Conservation (phyloP, 2,797 vertebrate species). For the Alosa sapidissima region DNA sequence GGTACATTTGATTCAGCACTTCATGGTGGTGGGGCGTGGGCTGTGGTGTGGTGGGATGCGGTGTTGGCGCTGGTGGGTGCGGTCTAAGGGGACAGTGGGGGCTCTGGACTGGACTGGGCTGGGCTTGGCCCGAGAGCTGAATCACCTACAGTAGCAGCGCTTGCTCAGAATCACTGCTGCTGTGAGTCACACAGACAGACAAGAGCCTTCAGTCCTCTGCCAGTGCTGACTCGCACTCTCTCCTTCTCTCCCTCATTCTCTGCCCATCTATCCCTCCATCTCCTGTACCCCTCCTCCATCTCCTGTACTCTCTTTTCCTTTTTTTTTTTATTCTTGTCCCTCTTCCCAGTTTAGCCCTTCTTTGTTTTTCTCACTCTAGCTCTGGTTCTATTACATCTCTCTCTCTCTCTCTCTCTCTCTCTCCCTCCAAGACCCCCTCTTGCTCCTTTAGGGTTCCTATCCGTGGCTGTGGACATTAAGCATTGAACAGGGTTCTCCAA, state of each 20-base stretch:
- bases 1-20: background rate
- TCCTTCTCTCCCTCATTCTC: background rate
- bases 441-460: background rate
- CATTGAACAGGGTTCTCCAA: background rate
- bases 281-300: background rate
- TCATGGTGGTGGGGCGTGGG: background rate
- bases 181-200: constrained; percentile 12
- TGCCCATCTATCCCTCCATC: background rate
- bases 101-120: background rate
- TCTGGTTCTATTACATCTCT: background rate
- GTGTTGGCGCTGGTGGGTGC: background rate
- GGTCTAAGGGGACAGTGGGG: background rate
- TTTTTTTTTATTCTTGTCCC: too few relatives aligned
- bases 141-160: background rate
- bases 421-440: background rate
- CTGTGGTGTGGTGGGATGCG: background rate
- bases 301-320: background rate
- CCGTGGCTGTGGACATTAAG: background rate
- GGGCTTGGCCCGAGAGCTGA: background rate
- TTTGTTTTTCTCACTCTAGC: background rate
- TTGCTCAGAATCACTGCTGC: constrained; percentile 10
- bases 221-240: background rate
- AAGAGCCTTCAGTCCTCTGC: background rate
- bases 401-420: background rate
- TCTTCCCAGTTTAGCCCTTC: too few relatives aligned